A percentile compares a stretch with the other conserved stretches of the same genome.
These are phyloP conservation scores for Thalassaphorura encarpata DNA, from an alignment of 1,140 invertebrate genomes.

Conservation along the genomic window DNA sequence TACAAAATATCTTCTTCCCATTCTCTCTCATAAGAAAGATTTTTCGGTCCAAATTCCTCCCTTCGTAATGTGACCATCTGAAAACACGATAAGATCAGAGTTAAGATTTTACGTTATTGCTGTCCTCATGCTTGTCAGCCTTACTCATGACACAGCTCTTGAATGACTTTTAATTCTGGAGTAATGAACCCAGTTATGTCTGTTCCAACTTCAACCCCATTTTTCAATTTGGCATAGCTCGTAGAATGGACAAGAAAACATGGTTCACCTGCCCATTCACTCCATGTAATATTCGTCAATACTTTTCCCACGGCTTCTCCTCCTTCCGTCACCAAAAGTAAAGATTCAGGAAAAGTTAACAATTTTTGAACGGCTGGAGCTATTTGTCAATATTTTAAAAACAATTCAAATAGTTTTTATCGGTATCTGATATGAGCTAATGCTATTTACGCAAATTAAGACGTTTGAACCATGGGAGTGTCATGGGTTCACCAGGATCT, in stretches of 20 bases:
- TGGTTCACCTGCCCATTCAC: slow-evolving; percentile 5
- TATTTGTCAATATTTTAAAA: too few relatives aligned
- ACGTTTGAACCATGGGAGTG: too few relatives aligned
- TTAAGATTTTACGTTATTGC: too few relatives aligned
- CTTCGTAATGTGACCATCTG: slow-evolving; percentile 13
- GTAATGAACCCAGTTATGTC: slow-evolving; percentile 19
- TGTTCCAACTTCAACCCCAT: slow-evolving; percentile 20
- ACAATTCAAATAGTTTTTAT: too few relatives aligned
- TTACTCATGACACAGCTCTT: slow-evolving; percentile 28
- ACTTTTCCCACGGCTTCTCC: slow-evolving; percentile 23
- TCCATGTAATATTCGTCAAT: slow-evolving; percentile 9
- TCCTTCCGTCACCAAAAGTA: slow-evolving; percentile 17
- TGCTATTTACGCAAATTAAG: too few relatives aligned
- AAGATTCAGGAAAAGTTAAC: slow-evolving; percentile 20
- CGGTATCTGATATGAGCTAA: too few relatives aligned
- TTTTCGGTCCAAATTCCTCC: slow-evolving; percentile 10
- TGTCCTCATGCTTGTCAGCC: too few relatives aligned
- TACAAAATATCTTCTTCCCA: neutral
- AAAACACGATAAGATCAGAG: too few relatives aligned
- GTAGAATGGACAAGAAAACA: slow-evolving; percentile 20
- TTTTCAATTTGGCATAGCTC: slow-evolving; percentile 8
- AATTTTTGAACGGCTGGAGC: slow-evolving; percentile 5
- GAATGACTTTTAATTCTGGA: slow-evolving; percentile 10
- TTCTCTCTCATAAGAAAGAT: slow-evolving; percentile 6
- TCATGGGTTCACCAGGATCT: too few relatives aligned